Evolutionary conservation across 2,113 vertebrate genomes (phyloP).

Genomic region (Paramisgurnus dabryanus): DNA sequence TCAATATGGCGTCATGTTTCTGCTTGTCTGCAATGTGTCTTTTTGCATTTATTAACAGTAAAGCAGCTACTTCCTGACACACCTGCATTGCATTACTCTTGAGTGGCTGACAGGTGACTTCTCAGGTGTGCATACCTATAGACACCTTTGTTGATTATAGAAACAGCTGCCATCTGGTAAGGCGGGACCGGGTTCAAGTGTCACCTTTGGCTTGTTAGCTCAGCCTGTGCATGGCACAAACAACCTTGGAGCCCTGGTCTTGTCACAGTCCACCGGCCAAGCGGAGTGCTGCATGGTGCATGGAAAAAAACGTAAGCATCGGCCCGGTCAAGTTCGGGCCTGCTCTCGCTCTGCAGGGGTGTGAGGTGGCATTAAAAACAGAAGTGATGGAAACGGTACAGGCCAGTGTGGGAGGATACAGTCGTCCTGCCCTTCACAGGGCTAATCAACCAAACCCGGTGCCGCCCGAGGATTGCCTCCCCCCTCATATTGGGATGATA

Average conservation of each 20-base stretch:
- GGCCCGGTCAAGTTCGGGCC: neutral
- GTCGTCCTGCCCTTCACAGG: slow-evolving; percentile 59
- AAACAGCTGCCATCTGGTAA: slow-evolving; percentile 32
- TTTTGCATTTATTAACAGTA: slow-evolving; percentile 12
- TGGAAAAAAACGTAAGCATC: neutral
- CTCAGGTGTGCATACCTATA: slow-evolving; percentile 35
- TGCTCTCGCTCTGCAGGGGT: neutral
- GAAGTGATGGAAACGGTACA: slow-evolving; percentile 4
- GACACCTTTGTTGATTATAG: slow-evolving; percentile 36
- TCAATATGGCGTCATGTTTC: slow-evolving; percentile 60
- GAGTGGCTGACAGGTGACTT: slow-evolving; percentile 15
- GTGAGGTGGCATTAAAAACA: neutral
- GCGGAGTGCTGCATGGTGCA: slow-evolving; percentile 50
- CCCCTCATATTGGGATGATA: slow-evolving; percentile 58
- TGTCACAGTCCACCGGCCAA: slow-evolving; percentile 67
- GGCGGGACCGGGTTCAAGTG: slow-evolving; percentile 5
- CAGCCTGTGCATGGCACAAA: slow-evolving; percentile 48
- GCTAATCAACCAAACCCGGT: slow-evolving; percentile 61
- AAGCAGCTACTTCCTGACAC: slow-evolving; percentile 28
- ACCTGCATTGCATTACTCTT: slow-evolving; percentile 21
- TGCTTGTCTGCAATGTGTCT: slow-evolving; percentile 54
- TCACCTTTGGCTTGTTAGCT: slow-evolving; percentile 47
- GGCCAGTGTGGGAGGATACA: slow-evolving; percentile 55
- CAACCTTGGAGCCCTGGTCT: slow-evolving; percentile 67
- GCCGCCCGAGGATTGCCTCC: slow-evolving; percentile 51